Percentiles rank a stretch among this genome's conserved stretches.
Conservation (phyloP, 2,113 vertebrate genomes). For the Odobenus rosmarus region DNA sequence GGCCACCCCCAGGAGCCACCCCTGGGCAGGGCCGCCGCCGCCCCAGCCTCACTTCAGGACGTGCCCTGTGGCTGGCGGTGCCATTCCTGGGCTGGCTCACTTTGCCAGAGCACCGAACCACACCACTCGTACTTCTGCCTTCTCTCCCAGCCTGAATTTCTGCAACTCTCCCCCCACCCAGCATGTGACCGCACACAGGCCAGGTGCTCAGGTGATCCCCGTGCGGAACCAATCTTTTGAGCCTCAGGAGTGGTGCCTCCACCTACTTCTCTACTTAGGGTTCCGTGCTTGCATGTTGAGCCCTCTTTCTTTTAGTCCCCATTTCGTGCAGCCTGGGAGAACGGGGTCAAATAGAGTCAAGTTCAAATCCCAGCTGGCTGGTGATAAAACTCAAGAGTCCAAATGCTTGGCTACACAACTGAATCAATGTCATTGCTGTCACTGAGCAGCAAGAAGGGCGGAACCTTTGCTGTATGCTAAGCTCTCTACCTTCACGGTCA, state of each 20-base stretch:
- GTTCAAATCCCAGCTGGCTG: not conserved
- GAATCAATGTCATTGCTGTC: not conserved
- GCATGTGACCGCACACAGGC: not conserved
- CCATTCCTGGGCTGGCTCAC: not conserved
- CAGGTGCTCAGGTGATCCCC: fast-evolving
- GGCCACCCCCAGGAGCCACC: not conserved
- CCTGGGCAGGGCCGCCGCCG: not conserved
- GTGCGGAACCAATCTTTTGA: not conserved
- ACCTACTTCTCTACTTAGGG: not conserved
- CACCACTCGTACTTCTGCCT: fast-evolving
- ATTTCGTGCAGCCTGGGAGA: not conserved
- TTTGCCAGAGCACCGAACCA: not conserved
- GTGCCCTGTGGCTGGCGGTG: not conserved
- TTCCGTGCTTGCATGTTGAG: not conserved
- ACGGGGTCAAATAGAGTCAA: not conserved
- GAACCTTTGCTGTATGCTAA: not conserved
- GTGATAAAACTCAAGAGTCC: not conserved
- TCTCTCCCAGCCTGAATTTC: not conserved
- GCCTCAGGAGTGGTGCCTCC: fast-evolving
- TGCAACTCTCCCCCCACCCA: not conserved
- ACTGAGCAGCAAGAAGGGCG: not conserved
- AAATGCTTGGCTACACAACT: not conserved
- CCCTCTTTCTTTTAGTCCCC: not conserved
- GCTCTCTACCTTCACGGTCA: not conserved
- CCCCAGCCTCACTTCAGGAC: not conserved